A percentile compares a stretch with the other conserved stretches of the same genome.
Evolutionary conservation across 2,113 vertebrate genomes (phyloP).

Genomic region (Donacobius atricapilla): DNA sequence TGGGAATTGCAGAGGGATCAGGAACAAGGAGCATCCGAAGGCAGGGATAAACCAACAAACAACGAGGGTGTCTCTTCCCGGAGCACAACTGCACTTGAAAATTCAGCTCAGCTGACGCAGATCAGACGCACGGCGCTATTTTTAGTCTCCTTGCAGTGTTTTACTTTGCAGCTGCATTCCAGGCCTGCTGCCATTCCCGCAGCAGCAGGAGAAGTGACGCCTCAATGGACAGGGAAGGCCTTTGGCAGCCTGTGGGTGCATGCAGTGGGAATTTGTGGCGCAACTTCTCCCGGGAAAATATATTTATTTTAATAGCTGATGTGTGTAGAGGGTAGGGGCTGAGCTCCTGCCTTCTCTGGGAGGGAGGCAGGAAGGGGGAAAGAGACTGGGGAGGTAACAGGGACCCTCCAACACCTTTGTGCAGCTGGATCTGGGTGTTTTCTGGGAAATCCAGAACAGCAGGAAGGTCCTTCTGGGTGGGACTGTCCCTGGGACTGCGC

Average conservation of each 20-base stretch:
- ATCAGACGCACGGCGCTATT: background rate
- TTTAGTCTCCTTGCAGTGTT: background rate
- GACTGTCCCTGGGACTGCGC: fast-evolving
- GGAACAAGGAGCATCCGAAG: background rate
- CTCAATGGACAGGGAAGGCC: background rate
- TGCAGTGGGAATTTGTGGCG: background rate
- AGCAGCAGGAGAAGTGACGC: fast-evolving
- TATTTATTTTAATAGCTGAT: fast-evolving
- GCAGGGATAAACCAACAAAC: background rate
- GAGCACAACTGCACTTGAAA: background rate
- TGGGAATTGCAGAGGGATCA: background rate
- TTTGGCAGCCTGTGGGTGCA: background rate
- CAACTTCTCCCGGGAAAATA: background rate
- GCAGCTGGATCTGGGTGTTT: background rate
- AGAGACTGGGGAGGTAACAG: no score
- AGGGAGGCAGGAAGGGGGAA: background rate
- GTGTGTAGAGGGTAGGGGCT: background rate
- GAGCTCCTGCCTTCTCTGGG: background rate
- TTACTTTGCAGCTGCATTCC: background rate
- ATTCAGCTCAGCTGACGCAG: background rate
- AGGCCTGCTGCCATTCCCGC: background rate
- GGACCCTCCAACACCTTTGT: background rate
- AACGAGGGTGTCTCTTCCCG: background rate
- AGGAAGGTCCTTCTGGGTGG: background rate
- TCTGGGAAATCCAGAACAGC: background rate